Base-by-base conservation (phyloP, 2,888 invertebrate genomes). In the Xanthorhoe spadicearia region DNA sequence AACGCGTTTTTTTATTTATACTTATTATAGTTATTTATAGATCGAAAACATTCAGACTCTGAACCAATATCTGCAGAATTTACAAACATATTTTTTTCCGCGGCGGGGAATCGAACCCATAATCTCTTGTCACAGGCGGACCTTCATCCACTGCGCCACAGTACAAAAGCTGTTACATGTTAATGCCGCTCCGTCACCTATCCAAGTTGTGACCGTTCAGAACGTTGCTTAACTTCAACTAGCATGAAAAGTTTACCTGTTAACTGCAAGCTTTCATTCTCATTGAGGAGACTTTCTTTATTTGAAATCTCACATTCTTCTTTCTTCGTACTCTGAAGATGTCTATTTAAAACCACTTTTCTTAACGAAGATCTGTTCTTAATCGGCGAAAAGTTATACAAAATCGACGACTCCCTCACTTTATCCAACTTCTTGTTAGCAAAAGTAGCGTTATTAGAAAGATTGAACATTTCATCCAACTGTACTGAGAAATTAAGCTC, bases 401-500 rank as follows among this genome's bases (percentile, higher is more conserved):
- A 77, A 18, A 89, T 80, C 0, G 89, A 85, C 13, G 78, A 68
- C 62, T 88, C 85, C 6, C 81, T 79, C 7, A 78, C 67, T 55
- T 72, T 79, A 6, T 74, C 72, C 52, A 81, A 49, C 7, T 76
- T 63, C 56, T 78, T 82, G 59, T 80, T 77, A 0, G 68, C 61
- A 43, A 73, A 60, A 1, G 62, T 52, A 32, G 28, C 72, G 32
- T 68, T 62, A 28, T 75, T 74, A 7, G 84, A 82, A 1, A 78
- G 64, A 66, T 83, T 80, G n/a, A 91, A 87, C 32, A 92, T 70
- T 51, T 83, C 80, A 48, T 92, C 89, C 17, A 93, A 73, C 77
- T 90, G 83, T 0, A 86, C 79, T 0, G 92, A 90, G 67, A 92
- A 93, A 75, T 87, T 92, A 0, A 91, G 72, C 61, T 90, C 88